These are phyloP conservation scores for Germaria angustata DNA, from an alignment of 2,888 invertebrate genomes.

Conservation along the genomic window DNA sequence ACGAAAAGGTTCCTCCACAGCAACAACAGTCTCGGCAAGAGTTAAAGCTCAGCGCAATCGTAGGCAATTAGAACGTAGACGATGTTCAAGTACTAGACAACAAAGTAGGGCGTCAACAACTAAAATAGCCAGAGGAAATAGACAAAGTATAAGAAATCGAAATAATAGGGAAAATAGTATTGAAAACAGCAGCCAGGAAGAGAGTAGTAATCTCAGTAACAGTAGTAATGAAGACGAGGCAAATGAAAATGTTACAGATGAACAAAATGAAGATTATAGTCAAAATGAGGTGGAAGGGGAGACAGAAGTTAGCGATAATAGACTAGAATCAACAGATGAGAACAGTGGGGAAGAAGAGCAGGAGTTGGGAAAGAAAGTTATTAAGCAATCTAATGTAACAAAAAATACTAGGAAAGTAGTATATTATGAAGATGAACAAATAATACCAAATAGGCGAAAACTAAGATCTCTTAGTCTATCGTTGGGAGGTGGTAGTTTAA, in stretches of 20 bases:
- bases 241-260: conserved; percentile 10
- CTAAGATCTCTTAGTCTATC: conserved; percentile 45
- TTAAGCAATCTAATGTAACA: conserved; percentile 1
- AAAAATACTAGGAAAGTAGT: conserved; percentile 14
- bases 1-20: conserved; percentile 16
- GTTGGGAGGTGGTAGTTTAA: conserved; percentile 47
- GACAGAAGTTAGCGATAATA: conserved; percentile 9
- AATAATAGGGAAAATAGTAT: conserved; percentile 29
- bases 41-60: background rate
- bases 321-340: background rate
- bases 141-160: conserved; percentile 33
- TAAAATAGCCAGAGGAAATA: conserved; percentile 7
- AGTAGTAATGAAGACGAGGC: conserved; percentile 65
- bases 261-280: conserved; percentile 42
- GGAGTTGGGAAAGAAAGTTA: background rate
- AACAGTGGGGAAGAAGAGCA: background rate
- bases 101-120: conserved; percentile 25
- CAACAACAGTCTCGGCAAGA: background rate
- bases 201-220: conserved; percentile 48
- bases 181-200: conserved; percentile 20
- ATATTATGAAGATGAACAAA: conserved; percentile 20
- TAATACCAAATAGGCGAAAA: conserved; percentile 20
- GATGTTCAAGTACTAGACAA: conserved; percentile 29
- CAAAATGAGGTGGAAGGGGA: conserved; percentile 61
- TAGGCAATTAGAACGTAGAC: conserved; percentile 15